Evolutionary conservation across 1,140 invertebrate genomes (phyloP), one percentile per base, ranked within the genome.

Genomic region (Camponotus vicinus): DNA sequence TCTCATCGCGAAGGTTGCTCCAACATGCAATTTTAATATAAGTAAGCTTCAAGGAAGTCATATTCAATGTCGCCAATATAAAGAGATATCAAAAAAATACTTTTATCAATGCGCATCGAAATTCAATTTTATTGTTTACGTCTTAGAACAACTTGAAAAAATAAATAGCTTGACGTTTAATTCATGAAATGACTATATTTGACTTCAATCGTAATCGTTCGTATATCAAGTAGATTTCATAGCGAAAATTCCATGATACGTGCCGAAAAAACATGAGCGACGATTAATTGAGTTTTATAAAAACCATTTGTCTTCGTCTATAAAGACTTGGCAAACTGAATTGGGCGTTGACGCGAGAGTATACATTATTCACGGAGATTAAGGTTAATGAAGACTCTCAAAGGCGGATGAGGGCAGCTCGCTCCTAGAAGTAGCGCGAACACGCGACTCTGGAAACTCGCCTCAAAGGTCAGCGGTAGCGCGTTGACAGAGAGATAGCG

Each of bases 361-460:
- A 21, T 69, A 79, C 40, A 80, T 80, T 79, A 80, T 86, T 86
- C 84, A 70, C 32, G 52, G 34, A 80, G 84, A 80, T 86, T 86
- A 86, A 80, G 76, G 84, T 79, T 76, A 86, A 80, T 63, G 76
- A 86, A 86, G 76, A 80, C 64, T 61, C 67, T 86, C 9, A 80
- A 61, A 86, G 76, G 79, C 32, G 45, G 64, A 49, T 40, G 52
- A 64, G 63, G 42, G 64, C 77, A 32, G 27, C 3, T 78, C 32
- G 63, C 21, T 37, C 18, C 32, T 49, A 49, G 37, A 69, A 86
- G 49, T 59, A 37, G 52, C 45, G 84, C 84, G 76, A 69, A 63
- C 76, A 86, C 76, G 76, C 76, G 76, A 86, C 76, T 86, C 64
- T 69, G 84, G 59, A 86, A 86, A 86, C 55, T 86, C 70, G 64